Conservation (phyloP, 1,140 invertebrate genomes). For the Lineus longissimus region DNA sequence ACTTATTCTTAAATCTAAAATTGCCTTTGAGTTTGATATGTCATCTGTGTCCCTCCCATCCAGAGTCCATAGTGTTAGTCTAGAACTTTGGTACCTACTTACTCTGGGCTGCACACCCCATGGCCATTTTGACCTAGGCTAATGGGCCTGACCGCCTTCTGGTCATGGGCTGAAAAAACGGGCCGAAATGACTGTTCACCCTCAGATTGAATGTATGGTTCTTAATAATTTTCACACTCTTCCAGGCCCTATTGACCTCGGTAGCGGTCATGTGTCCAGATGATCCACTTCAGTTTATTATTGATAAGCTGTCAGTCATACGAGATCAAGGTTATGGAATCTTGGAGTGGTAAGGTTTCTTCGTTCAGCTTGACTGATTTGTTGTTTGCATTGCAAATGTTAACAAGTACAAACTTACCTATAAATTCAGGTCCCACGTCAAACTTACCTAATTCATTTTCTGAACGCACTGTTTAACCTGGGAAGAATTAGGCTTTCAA, state of each 20-base stretch:
- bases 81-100: too few relatives aligned
- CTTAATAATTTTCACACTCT: conserved; percentile 6
- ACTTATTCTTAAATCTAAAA: too few relatives aligned
- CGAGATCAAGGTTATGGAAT: conserved; percentile 34
- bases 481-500: too few relatives aligned
- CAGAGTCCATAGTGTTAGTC: too few relatives aligned
- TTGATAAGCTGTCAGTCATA: conserved; percentile 39
- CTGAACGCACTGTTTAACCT: too few relatives aligned
- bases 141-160: neutral
- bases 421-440: too few relatives aligned
- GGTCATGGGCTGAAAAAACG: neutral
- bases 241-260: conserved; percentile 45
- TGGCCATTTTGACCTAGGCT: neutral
- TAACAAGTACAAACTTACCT: too few relatives aligned
- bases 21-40: too few relatives aligned
- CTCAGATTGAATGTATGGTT: neutral
- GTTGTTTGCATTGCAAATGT: too few relatives aligned
- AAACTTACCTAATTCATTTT: too few relatives aligned
- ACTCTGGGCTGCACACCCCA: neutral
- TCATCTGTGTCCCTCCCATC: too few relatives aligned
- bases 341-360: conserved; percentile 45
- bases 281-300: conserved; percentile 46
- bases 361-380: too few relatives aligned
- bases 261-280: conserved; percentile 49
- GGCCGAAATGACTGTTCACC: neutral